phyloP scores from a whole-genome alignment of 2,888 invertebrate species.

The Athripsodes cinereus region DNA sequence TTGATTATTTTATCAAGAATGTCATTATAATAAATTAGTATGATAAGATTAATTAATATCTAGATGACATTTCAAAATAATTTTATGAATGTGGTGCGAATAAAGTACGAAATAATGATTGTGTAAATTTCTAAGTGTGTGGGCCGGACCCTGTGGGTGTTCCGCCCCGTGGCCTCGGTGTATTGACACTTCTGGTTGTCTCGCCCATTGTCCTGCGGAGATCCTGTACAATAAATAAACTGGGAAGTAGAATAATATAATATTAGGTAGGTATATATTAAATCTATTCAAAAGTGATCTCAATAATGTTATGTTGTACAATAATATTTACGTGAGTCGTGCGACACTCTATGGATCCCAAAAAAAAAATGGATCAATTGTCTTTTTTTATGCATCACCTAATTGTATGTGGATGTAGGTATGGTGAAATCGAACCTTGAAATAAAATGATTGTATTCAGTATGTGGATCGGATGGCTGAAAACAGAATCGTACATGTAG shows the following conservation, averaged over 20 bases:
- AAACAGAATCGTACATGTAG: too few relatives aligned
- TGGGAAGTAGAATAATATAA: background rate
- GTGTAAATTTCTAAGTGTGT: slow-evolving; percentile 9
- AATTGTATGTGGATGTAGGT: background rate
- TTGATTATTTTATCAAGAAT: too few relatives aligned
- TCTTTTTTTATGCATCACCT: too few relatives aligned
- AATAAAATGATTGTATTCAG: too few relatives aligned
- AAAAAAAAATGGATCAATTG: background rate
- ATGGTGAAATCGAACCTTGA: too few relatives aligned
- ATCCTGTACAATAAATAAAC: background rate
- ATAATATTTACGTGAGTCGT: background rate
- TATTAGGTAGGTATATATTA: background rate
- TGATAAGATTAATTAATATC: background rate
- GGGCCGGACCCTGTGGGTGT: slow-evolving; percentile 24
- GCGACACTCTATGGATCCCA: background rate
- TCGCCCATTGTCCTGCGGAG: slow-evolving; percentile 13
- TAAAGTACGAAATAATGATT: background rate
- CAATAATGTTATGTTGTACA: background rate
- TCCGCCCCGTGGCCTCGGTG: slow-evolving; percentile 11
- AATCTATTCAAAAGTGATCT: background rate
- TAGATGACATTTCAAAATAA: background rate
- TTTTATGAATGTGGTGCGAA: background rate
- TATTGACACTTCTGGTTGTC: slow-evolving; percentile 20
- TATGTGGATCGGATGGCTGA: too few relatives aligned
- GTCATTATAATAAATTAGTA: too few relatives aligned